phyloP scores from a whole-genome alignment of 2,113 vertebrate genomes.

The Catharus minimus region DNA sequence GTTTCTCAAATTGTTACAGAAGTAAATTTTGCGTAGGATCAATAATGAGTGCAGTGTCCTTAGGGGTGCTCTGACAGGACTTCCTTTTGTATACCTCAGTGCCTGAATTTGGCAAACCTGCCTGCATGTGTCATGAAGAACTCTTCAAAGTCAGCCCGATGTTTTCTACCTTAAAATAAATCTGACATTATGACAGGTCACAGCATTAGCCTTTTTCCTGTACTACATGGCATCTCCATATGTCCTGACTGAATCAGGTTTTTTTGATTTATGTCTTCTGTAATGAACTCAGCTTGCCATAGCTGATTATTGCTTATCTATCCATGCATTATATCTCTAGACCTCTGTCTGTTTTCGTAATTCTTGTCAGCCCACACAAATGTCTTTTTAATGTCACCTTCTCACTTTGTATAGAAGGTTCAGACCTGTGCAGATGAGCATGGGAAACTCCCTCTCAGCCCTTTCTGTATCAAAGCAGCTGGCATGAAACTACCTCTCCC shows the following conservation, averaged over 20 bases:
- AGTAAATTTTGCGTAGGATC: not conserved
- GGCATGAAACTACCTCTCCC: not conserved
- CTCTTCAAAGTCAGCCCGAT: not conserved
- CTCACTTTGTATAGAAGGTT: not conserved
- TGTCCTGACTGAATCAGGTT: not conserved
- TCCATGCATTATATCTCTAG: not conserved
- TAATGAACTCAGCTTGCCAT: not conserved
- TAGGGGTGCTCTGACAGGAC: not conserved
- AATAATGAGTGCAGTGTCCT: not conserved
- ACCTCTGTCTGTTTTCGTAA: not conserved
- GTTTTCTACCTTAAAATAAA: not conserved
- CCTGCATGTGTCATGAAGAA: not conserved
- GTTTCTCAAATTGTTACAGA: not conserved
- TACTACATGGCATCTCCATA: not conserved
- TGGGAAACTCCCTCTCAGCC: not conserved
- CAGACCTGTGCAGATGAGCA: not conserved
- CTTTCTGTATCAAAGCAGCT: not conserved
- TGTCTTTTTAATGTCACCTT: not conserved
- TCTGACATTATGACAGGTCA: not conserved
- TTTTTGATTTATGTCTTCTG: not conserved
- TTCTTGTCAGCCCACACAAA: not conserved
- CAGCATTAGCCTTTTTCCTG: not conserved
- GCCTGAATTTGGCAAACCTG: not conserved
- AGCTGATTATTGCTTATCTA: not conserved
- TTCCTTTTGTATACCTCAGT: not conserved